Percentiles rank a stretch among this genome's conserved stretches.
These are phyloP conservation scores for Lepus europaeus DNA, from an alignment of 2,113 vertebrate genomes.

Conservation along the genomic window DNA sequence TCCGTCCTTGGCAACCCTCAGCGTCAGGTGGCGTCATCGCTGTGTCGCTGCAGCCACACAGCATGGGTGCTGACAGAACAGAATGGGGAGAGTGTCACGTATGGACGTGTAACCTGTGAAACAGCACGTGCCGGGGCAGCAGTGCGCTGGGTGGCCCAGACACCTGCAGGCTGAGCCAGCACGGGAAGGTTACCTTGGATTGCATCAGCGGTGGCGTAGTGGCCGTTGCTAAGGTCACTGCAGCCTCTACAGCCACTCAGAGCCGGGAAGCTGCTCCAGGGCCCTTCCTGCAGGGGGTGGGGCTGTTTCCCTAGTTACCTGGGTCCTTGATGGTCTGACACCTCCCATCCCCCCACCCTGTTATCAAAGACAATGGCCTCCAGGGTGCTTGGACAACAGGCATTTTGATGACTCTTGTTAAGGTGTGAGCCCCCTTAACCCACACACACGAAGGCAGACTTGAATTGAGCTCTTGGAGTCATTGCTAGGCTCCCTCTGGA, in stretches of 20 bases:
- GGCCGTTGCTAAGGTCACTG: background rate
- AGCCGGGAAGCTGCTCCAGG: rapidly evolving
- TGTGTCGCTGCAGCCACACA: background rate
- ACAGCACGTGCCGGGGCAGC: background rate
- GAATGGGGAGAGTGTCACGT: background rate
- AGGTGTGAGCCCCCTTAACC: background rate
- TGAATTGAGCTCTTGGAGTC: background rate
- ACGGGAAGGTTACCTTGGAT: background rate
- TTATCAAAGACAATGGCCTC: background rate
- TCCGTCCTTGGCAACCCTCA: background rate
- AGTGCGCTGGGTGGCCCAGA: rapidly evolving
- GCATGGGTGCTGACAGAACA: background rate
- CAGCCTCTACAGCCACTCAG: background rate
- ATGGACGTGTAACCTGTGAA: background rate
- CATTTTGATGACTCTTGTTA: too few relatives aligned
- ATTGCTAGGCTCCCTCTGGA: background rate
- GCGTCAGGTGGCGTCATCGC: background rate
- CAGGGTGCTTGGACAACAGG: background rate
- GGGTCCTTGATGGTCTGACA: rapidly evolving
- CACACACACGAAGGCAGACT: background rate
- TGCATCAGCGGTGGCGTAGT: background rate
- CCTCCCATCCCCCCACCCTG: too few relatives aligned
- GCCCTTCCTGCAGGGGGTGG: background rate
- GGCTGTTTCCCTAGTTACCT: background rate
- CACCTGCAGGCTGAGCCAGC: background rate